Evolutionary conservation across 2,888 invertebrate genomes (phyloP), one percentile per base, ranked within the genome.

Genomic region (Eucera pruinosa): DNA sequence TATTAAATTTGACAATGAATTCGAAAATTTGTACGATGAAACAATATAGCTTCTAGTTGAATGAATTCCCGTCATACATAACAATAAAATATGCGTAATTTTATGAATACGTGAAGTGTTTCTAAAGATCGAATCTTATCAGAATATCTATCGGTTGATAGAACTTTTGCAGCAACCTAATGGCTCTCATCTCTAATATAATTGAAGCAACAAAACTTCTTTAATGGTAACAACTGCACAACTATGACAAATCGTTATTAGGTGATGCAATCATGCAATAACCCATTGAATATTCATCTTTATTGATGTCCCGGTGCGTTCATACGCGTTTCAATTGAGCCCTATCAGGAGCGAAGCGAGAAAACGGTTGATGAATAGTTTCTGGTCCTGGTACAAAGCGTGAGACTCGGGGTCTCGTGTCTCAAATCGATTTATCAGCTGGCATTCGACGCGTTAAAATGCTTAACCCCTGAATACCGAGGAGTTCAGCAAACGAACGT

Each of bases 341-440:
- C 9, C 25, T 33, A 30, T 52, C 54, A 52, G 45, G 2, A 20
- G 27, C 41, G n/a, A 33, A 33, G 27, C n/a, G 39, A 30, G 54
- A 54, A 54, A 36, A 43, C 15, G 11, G 9, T 27, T 36, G 55
- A 73, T 70, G 64, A 52, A 81, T 81, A 57, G 48, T 58, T 43
- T 60, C 57, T 65, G 61, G 64, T 61, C 20, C 25, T 15, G 27
- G n/a, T 27, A 65, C 33, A 67, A 57, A 72, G 65, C 81, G 81
- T 78, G 81, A 81, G 81, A 78, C 65, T 23, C 18, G 25, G 25
- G 45, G 67, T 67, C 69, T 69, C 70, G 67, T 62, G 77, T 61
- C 58, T 66, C 30, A 61, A 43, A 78, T 67, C 64, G 27, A 73
- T 66, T 70, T 75, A 69, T 75, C 75, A 71, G 48, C 33, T 5